Evolutionary conservation across 2,888 invertebrate species (phyloP), one percentile per base, ranked within the genome.

Genomic region (Drosophila yooni): DNA sequence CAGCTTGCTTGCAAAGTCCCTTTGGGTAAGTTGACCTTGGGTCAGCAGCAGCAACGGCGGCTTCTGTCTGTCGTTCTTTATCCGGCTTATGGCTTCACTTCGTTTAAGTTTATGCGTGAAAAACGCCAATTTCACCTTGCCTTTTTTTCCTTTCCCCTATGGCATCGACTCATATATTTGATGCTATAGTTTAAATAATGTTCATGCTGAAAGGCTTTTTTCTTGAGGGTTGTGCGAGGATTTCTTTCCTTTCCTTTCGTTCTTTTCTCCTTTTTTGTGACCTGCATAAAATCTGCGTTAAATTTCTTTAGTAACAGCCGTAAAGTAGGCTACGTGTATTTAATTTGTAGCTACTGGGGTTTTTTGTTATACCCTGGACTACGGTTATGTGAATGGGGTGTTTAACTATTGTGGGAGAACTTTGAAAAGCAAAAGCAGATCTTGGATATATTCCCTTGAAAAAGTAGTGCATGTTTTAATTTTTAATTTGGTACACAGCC

Each of bases 321-420:
- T 69, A 83, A 83, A 81, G 81, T 83, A 66, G 81, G 76, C 63
- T 66, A 66, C 71, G 67, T 84, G 79, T 82, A 78, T 84, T 69
- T 72, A 82, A 84, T 72, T 84, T 70, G 64, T 31, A 65, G 67
- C 74, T 73, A 50, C 56, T 74, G 57, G 57, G 52, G 31, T 8
- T 58, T 58, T 67, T 43, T 31, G 1, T 15, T 4, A 60, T 74
- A 52, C 74, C 65, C 60, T 40, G 29, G 7, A 60, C 1, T 6
- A 43, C 18, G n/a, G 8, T 27, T 40, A 8, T 43, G 21, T 15
- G 25, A n/a, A 48, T 36, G 21, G 53, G 27, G 11, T 27, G n/a
- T 4, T 25, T 34, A 15, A 10, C 10, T 21, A 25, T 34, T 43
- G 53, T 43, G 1, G 2, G 2, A 5, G 1, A 31, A 6, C 33